Evolutionary conservation across 2,113 vertebrate genomes (phyloP).

Genomic region (Oenanthe oenanthe): DNA sequence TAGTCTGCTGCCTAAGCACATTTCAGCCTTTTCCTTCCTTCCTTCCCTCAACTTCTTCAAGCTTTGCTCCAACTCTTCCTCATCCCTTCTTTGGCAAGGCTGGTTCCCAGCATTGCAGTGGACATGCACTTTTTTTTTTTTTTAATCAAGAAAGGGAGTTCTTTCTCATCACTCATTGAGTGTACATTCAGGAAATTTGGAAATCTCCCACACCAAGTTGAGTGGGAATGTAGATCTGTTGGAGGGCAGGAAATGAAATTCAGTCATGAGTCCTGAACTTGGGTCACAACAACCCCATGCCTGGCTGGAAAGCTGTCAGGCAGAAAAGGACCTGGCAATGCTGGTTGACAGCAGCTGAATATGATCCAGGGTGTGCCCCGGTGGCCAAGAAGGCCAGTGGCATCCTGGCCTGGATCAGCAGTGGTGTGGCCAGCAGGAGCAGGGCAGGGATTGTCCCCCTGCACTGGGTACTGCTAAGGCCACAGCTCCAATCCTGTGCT

Average conservation of each 20-base stretch:
- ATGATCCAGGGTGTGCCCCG: accelerated
- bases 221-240: background rate
- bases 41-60: background rate
- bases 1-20: background rate
- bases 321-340: accelerated
- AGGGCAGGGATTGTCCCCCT: accelerated
- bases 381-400: background rate
- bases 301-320: background rate
- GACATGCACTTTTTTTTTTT: background rate
- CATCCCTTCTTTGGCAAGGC: background rate
- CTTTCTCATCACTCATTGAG: background rate
- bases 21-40: background rate
- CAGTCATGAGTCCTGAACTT: background rate
- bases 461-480: accelerated
- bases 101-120: background rate
- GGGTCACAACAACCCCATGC: background rate
- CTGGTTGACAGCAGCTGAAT: background rate
- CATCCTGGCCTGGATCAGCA: background rate
- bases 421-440: background rate
- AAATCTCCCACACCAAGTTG: background rate
- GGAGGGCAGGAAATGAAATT: background rate
- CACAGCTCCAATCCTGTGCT: accelerated
- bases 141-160: background rate
- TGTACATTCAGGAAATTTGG: background rate
- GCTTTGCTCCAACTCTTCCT: background rate